Conservation (phyloP, 2,113 vertebrate genomes). For the Cepphus grylle region DNA sequence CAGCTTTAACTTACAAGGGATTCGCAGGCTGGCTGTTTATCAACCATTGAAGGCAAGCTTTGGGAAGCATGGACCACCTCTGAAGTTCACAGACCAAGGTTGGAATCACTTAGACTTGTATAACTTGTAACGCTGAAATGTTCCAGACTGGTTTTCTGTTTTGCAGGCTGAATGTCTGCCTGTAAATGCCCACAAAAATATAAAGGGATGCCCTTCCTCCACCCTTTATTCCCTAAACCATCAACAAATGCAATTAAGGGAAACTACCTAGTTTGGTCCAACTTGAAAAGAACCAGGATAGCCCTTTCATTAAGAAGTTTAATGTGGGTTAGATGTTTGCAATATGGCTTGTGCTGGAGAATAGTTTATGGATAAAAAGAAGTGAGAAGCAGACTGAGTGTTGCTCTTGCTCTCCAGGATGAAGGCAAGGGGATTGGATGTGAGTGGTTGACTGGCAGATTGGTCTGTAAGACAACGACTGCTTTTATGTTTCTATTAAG, state of each 20-base stretch:
- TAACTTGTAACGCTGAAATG: not conserved
- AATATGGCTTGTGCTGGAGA: not conserved
- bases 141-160: not conserved
- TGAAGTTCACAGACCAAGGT: not conserved
- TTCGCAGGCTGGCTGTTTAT: not conserved
- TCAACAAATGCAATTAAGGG: not conserved
- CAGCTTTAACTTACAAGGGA: not conserved
- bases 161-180: not conserved
- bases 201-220: not conserved
- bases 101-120: not conserved
- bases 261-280: not conserved
- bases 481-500: not conserved
- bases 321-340: not conserved
- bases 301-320: not conserved
- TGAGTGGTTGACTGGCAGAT: not conserved
- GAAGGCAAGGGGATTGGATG: not conserved
- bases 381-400: not conserved
- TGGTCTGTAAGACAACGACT: not conserved
- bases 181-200: not conserved
- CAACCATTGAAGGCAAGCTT: not conserved
- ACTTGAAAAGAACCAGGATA: not conserved
- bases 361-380: not conserved
- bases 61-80: not conserved
- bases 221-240: not conserved
- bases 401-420: not conserved